These are phyloP conservation scores for Disparrhopalites patrizii DNA, from an alignment of 2,888 invertebrate species.

Conservation along the genomic window DNA sequence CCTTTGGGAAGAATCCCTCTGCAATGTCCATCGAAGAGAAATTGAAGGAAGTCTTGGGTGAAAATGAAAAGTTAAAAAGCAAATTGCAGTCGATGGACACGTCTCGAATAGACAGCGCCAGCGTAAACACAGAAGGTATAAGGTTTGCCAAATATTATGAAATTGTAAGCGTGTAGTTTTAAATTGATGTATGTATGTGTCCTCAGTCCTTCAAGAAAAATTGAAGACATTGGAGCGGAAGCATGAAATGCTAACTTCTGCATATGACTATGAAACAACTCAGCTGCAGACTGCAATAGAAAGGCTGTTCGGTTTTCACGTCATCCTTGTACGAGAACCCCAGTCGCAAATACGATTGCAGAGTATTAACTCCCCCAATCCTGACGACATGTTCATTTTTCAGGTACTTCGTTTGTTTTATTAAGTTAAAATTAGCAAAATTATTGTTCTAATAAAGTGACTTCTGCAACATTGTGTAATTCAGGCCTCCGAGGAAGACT, in stretches of 20 bases:
- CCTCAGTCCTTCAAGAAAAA: constrained; percentile 28
- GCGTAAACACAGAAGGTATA: too few relatives aligned
- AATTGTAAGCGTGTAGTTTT: too few relatives aligned
- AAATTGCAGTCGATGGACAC: constrained; percentile 36
- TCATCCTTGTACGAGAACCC: constrained; percentile 40
- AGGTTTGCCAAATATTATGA: neutral
- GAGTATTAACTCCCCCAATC: constrained; percentile 36
- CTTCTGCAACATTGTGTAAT: neutral
- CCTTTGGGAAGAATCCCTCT: constrained; percentile 46
- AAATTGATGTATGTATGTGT: constrained; percentile 11
- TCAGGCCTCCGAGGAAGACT: constrained; percentile 44
- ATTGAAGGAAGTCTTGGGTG: constrained; percentile 37
- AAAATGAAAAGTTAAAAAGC: constrained; percentile 42
- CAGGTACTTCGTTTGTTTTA: constrained; percentile 31
- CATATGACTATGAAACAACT: constrained; percentile 45
- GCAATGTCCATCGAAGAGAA: constrained; percentile 39
- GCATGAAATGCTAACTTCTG: constrained; percentile 39
- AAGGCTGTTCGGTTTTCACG: constrained; percentile 43
- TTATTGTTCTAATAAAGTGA: neutral
- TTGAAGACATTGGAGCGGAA: constrained; percentile 36
- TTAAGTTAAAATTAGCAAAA: neutral
- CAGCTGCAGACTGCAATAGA: constrained; percentile 39
- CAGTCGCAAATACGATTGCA: constrained; percentile 42
- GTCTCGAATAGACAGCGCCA: neutral
- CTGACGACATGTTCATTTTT: constrained; percentile 42